Evolutionary conservation across 2,888 invertebrate species (phyloP).

Genomic region (Nysson spinosus): DNA sequence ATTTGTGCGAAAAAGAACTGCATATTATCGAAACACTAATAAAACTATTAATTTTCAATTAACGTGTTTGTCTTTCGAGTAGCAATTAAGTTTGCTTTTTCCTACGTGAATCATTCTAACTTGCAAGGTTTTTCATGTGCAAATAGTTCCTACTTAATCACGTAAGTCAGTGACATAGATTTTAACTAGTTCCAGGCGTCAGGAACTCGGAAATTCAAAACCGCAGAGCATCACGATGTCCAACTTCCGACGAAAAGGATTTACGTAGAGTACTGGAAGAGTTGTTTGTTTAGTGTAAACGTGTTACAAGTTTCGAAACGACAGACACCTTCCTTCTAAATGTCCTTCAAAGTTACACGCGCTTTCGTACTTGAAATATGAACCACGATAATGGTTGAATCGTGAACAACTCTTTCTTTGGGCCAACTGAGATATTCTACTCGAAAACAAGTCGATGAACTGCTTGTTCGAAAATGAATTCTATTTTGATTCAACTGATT

Average conservation of each 20-base stretch:
- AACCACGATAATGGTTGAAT: background rate
- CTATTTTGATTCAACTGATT: no score
- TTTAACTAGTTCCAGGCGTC: no score
- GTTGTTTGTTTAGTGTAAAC: constrained; percentile 23
- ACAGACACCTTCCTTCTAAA: no score
- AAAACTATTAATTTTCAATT: no score
- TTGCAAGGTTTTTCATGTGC: no score
- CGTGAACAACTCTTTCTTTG: background rate
- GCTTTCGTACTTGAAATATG: background rate
- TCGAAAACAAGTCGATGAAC: background rate
- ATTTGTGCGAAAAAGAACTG: no score
- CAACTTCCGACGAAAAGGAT: background rate
- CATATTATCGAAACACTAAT: no score
- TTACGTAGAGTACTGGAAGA: constrained; percentile 14
- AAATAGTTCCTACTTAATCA: no score
- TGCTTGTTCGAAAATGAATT: background rate
- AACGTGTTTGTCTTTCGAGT: no score
- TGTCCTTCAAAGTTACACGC: constrained; percentile 19
- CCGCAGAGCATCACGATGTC: background rate
- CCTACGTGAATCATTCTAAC: no score
- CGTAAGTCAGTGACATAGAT: no score
- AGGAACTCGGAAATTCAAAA: background rate
- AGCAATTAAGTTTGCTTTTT: no score
- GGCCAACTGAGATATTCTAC: background rate
- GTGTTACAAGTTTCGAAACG: constrained; percentile 29